Evolutionary conservation across 2,888 invertebrate genomes (phyloP), one percentile per base, ranked within the genome.

Genomic region (Chymomyza amoena): DNA sequence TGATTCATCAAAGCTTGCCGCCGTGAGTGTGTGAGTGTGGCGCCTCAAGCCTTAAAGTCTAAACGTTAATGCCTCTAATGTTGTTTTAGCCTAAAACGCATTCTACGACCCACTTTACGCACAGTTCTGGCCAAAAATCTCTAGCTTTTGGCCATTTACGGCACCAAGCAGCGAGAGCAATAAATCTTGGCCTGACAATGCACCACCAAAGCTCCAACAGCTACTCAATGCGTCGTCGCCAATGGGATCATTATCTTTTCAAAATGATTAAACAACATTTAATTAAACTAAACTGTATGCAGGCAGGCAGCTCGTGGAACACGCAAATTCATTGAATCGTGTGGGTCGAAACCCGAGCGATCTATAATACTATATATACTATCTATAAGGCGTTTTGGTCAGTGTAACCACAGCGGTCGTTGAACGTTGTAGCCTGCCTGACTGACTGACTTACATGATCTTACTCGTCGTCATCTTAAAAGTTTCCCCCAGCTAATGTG

Each of bases 211-310:
- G 51, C 51, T 0, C 32, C 32, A 32, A 6, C 32, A 32, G 32
- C 32, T 32, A 7, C 32, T 54, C 54, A 51, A 51, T 15, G 16
- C 51, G 75, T 75, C 83, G n/a, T n/a, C n/a, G n/a, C n/a, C n/a
- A 77, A 70, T 69, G 69, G 39, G 70, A 76, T 75, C 76, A 85
- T 84, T 84, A 84, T 83, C 86, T 79, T 68, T 75, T 75, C 56
- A 6, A 25, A 81, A 75, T 82, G 87, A 82, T 81, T 87, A 81
- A 85, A 79, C 82, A 85, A 77, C 87, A 85, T 84, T 85, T 84
- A 87, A 85, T 85, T 85, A 82, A 82, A 68, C 77, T 81, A 84
- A 84, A 78, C 75, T 77, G 75, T 69, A 36, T 60, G 39, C 39
- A 45, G 39, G 39, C 39, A 13, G 39, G 13, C 13, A 13, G 39